A percentile compares a stretch with the other conserved stretches of the same genome.
These are phyloP conservation scores for Papilio dardanus DNA, from an alignment of 1,140 invertebrate genomes.

Conservation along the genomic window DNA sequence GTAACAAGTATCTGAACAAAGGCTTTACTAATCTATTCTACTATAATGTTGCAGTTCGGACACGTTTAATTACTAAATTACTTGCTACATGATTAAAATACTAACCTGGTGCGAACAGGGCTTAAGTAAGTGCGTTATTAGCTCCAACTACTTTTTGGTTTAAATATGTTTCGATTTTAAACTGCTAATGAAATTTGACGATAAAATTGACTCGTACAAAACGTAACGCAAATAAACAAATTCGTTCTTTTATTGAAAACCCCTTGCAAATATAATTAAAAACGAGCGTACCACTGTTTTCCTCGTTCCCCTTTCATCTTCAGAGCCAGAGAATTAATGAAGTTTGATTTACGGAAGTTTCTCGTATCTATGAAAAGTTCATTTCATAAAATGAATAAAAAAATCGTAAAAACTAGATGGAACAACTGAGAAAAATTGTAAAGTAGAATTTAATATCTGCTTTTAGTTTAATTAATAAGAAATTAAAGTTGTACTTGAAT, in stretches of 20 bases:
- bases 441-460: slow-evolving; percentile 3
- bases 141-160: neutral
- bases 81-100: no score
- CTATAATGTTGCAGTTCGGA: no score
- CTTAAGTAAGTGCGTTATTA: neutral
- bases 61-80: no score
- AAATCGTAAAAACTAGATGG: slow-evolving; percentile 2
- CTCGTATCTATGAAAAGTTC: slow-evolving; percentile 12
- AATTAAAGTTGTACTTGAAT: neutral
- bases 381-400: neutral
- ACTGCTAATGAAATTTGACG: neutral
- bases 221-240: slow-evolving; percentile 22
- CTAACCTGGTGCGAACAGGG: no score
- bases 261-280: slow-evolving; percentile 35
- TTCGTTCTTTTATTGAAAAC: slow-evolving; percentile 28
- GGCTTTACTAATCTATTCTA: no score
- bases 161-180: neutral
- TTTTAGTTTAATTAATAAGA: neutral
- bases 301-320: slow-evolving; percentile 23
- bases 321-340: slow-evolving; percentile 27
- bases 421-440: slow-evolving; percentile 10
- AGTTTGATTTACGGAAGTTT: slow-evolving; percentile 29
- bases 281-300: slow-evolving; percentile 25
- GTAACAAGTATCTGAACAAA: no score
- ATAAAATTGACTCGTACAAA: neutral